phyloP scores from a whole-genome alignment of 1,140 invertebrate species.

The Drosophila pachea region DNA sequence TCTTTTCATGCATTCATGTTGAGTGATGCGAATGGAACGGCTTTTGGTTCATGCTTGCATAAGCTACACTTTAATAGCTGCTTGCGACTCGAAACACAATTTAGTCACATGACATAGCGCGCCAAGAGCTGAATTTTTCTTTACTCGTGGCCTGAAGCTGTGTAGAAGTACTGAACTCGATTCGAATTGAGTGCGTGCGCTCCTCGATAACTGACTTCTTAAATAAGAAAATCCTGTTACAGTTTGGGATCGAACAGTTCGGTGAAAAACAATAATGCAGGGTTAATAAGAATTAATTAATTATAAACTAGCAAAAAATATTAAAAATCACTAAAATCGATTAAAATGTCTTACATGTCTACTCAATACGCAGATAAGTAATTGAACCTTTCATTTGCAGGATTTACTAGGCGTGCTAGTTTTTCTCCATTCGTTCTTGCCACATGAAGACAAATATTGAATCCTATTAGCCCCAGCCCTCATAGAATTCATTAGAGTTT shows the following conservation, averaged over 20 bases:
- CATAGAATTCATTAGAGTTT: neutral
- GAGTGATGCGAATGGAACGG: constrained; percentile 54
- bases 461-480: too few relatives aligned
- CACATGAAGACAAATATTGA: too few relatives aligned
- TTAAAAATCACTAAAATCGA: too few relatives aligned
- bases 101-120: constrained; percentile 60
- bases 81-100: constrained; percentile 58
- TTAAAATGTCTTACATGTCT: too few relatives aligned
- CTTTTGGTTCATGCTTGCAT: constrained; percentile 46
- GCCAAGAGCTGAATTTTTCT: constrained; percentile 31
- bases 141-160: constrained; percentile 22
- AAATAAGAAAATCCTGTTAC: constrained; percentile 40
- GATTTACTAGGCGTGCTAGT: too few relatives aligned
- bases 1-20: too few relatives aligned
- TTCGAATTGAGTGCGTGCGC: constrained; percentile 25
- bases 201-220: constrained; percentile 11
- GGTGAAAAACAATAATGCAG: neutral
- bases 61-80: constrained; percentile 61
- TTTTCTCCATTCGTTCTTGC: too few relatives aligned
- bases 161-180: constrained; percentile 50
- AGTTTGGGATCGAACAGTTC: constrained; percentile 26
- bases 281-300: too few relatives aligned
- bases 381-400: too few relatives aligned
- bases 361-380: too few relatives aligned
- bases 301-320: too few relatives aligned